These are phyloP conservation scores for Rhodophaea formosa DNA, from an alignment of 2,888 invertebrate species.

Conservation along the genomic window DNA sequence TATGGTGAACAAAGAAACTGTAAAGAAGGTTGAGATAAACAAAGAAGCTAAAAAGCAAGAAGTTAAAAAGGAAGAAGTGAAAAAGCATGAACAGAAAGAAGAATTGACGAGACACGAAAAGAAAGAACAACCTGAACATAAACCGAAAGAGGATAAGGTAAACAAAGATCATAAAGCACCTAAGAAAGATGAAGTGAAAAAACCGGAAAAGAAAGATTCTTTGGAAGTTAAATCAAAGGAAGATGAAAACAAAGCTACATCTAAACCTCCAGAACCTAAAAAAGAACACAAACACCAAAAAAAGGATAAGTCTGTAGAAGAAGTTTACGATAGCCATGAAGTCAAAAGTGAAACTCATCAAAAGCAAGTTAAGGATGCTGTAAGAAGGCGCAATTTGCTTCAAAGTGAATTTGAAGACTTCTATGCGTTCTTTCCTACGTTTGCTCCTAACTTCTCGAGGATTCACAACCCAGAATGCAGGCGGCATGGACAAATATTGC, in stretches of 20 bases:
- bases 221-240: conserved; percentile 33
- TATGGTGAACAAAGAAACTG: conserved; percentile 20
- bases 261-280: conserved; percentile 34
- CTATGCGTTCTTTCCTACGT: conserved; percentile 84
- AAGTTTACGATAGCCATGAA: conserved; percentile 39
- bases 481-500: conserved; percentile 85
- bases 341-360: conserved; percentile 47
- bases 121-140: conserved; percentile 13
- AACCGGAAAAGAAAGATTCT: conserved; percentile 32
- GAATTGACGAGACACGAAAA: conserved; percentile 9
- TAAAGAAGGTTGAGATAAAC: conserved; percentile 23
- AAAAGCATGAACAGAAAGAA: neutral
- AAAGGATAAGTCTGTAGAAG: conserved; percentile 37
- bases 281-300: conserved; percentile 36
- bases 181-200: conserved; percentile 29
- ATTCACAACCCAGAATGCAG: conserved; percentile 84
- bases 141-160: neutral
- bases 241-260: conserved; percentile 30
- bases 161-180: conserved; percentile 16
- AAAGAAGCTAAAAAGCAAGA: neutral
- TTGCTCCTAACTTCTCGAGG: conserved; percentile 85
- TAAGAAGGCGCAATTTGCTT: conserved; percentile 65
- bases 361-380: conserved; percentile 62
- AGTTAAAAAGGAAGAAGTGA: conserved; percentile 16
- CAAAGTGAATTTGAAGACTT: conserved; percentile 82